A percentile compares a stretch with the other conserved stretches of the same genome.
These are phyloP conservation scores for Patagioenas fasciata DNA, from an alignment of 2,113 vertebrate species.

Conservation along the genomic window DNA sequence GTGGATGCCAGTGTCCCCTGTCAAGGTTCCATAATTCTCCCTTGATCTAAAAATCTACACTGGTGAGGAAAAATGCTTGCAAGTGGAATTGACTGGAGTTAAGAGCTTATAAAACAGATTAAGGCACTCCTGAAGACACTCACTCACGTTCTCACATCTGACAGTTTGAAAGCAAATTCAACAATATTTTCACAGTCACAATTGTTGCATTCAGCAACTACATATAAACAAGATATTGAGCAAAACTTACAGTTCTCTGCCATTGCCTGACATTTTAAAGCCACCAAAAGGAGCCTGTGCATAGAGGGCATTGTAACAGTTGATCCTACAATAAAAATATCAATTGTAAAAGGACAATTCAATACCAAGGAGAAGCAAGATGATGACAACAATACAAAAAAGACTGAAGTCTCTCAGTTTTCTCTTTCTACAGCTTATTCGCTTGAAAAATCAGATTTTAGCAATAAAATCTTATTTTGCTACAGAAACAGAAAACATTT, in stretches of 20 bases:
- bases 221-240: not conserved
- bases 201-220: not conserved
- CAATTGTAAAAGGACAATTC: not conserved
- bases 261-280: slow-evolving; percentile 95
- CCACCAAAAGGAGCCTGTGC: slow-evolving; percentile 92
- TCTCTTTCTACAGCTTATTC: not conserved
- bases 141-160: not conserved
- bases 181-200: not conserved
- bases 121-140: not conserved
- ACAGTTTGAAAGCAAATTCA: not conserved
- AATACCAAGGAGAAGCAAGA: not conserved
- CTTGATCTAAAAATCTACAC: not conserved
- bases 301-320: slow-evolving; percentile 94
- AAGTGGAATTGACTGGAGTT: not conserved
- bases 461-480: slow-evolving; percentile 4
- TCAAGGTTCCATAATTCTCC: not conserved
- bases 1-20: not conserved
- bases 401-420: not conserved
- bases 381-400: not conserved
- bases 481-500: not conserved
- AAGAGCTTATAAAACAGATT: not conserved
- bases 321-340: slow-evolving; percentile 82
- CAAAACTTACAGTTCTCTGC: slow-evolving; percentile 92
- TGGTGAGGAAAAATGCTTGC: not conserved
- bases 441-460: slow-evolving; percentile 1